These are phyloP conservation scores for Amphipyra berbera DNA, from an alignment of 2,888 invertebrate species.

Conservation along the genomic window DNA sequence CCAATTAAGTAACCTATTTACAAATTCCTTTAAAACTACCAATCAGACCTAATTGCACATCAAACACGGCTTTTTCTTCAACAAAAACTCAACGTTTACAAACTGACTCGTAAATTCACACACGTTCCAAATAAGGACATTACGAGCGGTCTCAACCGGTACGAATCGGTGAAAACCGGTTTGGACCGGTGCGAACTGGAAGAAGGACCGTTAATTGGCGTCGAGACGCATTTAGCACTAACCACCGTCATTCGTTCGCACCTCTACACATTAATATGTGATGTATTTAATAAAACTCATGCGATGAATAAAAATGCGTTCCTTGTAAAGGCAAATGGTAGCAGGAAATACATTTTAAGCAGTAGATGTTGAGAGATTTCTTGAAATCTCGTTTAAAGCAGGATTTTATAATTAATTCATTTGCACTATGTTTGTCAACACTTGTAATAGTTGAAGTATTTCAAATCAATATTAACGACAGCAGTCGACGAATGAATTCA, in stretches of 20 bases:
- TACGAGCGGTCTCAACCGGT: constrained; percentile 31
- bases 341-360: not conserved
- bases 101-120: constrained; percentile 53
- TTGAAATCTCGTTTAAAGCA: not conserved
- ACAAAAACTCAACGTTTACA: constrained; percentile 31
- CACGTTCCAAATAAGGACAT: constrained; percentile 43
- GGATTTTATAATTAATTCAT: not conserved
- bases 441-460: constrained; percentile 1
- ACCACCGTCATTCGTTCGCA: constrained; percentile 61
- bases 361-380: no score
- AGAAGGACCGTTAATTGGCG: constrained; percentile 58
- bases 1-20: constrained; percentile 32
- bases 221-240: constrained; percentile 59
- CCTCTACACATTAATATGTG: constrained; percentile 56
- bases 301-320: constrained; percentile 41
- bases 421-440: constrained; percentile 1
- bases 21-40: constrained; percentile 34
- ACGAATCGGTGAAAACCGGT: constrained; percentile 36
- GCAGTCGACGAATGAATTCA: constrained; percentile 33
- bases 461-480: constrained; percentile 13
- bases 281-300: constrained; percentile 40
- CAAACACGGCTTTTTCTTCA: constrained; percentile 39
- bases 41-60: constrained; percentile 48
- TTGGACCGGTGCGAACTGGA: constrained; percentile 29
- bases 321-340: not conserved